phyloP scores from a whole-genome alignment of 2,797 vertebrate species.

The Ctenopoma kingsleyae region DNA sequence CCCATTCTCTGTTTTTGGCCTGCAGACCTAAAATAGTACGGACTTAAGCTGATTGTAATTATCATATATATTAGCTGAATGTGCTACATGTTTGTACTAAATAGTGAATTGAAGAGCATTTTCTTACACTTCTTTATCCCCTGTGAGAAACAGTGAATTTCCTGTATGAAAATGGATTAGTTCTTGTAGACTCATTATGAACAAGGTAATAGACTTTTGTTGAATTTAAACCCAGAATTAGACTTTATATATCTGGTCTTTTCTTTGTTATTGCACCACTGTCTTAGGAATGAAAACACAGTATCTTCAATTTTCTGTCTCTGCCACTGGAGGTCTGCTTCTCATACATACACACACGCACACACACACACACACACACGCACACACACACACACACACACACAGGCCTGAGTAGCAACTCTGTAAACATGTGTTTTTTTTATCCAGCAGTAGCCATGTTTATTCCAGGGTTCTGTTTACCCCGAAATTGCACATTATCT shows the following conservation, averaged over 20 bases:
- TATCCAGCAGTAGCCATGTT: slow-evolving; percentile 46
- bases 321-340: slow-evolving; percentile 40
- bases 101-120: not conserved
- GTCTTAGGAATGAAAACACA: slow-evolving; percentile 25
- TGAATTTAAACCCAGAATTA: slow-evolving; percentile 7
- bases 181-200: not conserved
- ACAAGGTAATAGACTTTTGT: slow-evolving; percentile 7
- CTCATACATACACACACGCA: slow-evolving; percentile 33
- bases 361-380: slow-evolving; percentile 32
- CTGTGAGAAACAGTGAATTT: not conserved
- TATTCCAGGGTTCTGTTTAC: slow-evolving; percentile 44
- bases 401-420: slow-evolving; percentile 43
- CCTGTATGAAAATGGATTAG: not conserved
- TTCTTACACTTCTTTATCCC: not conserved
- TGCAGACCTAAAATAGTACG: slow-evolving; percentile 13
- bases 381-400: slow-evolving; percentile 32
- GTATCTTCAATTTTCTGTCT: slow-evolving; percentile 30
- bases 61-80: not conserved
- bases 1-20: not conserved
- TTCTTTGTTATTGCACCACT: slow-evolving; percentile 36
- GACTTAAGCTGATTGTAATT: not conserved
- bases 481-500: slow-evolving; percentile 31
- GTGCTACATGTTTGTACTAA: not conserved
- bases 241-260: not conserved
- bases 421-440: slow-evolving; percentile 36